Evolutionary conservation across 1,140 invertebrate genomes (phyloP), one percentile per base, ranked within the genome.

Genomic region (Drosophila sproati): DNA sequence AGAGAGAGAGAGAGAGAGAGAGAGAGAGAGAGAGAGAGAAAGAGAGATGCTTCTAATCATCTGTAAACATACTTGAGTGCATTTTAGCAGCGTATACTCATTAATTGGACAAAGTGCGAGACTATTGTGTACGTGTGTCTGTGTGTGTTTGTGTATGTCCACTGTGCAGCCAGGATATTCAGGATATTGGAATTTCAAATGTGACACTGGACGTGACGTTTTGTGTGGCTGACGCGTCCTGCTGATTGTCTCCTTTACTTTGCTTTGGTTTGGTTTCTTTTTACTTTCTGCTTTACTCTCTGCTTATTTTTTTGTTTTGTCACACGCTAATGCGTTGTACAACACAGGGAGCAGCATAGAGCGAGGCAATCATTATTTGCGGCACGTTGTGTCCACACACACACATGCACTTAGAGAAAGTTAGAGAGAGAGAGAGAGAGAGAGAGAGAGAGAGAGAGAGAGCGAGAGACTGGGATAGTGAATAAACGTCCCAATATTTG

Each of bases 161-260:
- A 72, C 70, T 68, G 34, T 73, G 78, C 73, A 47, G 43, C 32
- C 50, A 74, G 63, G 51, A 72, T 62, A 67, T 68, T 64, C 43
- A 73, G 66, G 67, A 77, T 59, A 76, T 78, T 76, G 48, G 68
- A 76, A 87, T 73, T 66, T 76, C 71, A 56, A 73, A 73, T 74
- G 60, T 70, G 77, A 83, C 68, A 52, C 67, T 47, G 72, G 61
- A 76, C 77, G 67, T 78, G 72, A 73, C 59, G 57, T 68, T 60
- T 43, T 70, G 41, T 75, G 54, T 43, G 66, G 32, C 54, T 61
- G 51, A 52, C 47, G 20, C 20, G 35, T 67, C 50, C 64, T 69
- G 32, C 64, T 73, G 64, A 61, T 79, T 45, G 63, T 67, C 61
- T 68, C 20, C 37, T 37, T n/a, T 54, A 45, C 45, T 55, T 73